A percentile compares a stretch with the other conserved stretches of the same genome.
These are phyloP conservation scores for Dicranocentrus wangi DNA, from an alignment of 2,888 invertebrate species.

Conservation along the genomic window DNA sequence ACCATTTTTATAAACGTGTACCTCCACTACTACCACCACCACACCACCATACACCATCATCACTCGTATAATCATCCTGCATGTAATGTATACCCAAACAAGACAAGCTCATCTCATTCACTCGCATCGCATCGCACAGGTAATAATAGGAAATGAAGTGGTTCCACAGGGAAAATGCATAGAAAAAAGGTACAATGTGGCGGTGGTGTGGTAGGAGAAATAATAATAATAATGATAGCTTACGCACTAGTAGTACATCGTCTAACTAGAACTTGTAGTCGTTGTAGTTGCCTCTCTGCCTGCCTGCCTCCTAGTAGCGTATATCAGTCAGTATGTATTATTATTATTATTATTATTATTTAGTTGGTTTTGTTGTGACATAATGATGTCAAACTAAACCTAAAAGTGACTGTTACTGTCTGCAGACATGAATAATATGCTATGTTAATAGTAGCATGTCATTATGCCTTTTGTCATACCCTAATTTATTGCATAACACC, in stretches of 20 bases:
- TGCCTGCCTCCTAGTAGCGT: too few relatives aligned
- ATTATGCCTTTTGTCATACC: too few relatives aligned
- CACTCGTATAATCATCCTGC: background rate
- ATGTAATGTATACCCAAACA: background rate
- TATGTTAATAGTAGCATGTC: too few relatives aligned
- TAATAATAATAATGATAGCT: background rate
- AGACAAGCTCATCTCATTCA: background rate
- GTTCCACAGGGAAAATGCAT: background rate
- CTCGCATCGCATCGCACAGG: background rate
- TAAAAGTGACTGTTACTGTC: too few relatives aligned
- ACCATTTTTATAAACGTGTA: constrained; percentile 5
- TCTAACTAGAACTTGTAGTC: constrained; percentile 21
- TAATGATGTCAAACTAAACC: constrained; percentile 19
- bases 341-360: too few relatives aligned
- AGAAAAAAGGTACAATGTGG: background rate
- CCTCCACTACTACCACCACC: background rate
- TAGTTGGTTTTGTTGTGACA: constrained; percentile 27
- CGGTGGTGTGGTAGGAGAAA: background rate
- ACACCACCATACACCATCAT: background rate
- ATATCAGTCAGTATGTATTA: background rate
- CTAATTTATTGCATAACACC: too few relatives aligned
- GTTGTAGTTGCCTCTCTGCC: background rate
- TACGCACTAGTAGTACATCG: constrained; percentile 7
- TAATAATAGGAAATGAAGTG: constrained; percentile 4
- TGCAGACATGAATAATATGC: too few relatives aligned